phyloP scores from a whole-genome alignment of 1,140 invertebrate species.

The Zophobas atratus region DNA sequence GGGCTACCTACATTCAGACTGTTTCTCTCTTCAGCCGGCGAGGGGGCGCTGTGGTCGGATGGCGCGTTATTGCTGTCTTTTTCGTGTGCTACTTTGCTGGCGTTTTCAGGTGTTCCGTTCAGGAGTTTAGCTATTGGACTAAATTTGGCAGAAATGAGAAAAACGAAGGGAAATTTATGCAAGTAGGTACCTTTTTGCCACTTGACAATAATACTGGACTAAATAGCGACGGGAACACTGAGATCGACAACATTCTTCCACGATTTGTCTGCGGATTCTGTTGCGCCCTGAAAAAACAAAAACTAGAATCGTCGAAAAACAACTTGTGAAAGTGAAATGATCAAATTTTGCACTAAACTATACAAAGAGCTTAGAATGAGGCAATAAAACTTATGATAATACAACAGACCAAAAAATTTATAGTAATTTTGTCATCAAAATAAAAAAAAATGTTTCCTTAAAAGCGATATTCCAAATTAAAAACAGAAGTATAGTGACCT shows the following conservation, averaged over 20 bases:
- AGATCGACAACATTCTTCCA: constrained; percentile 31
- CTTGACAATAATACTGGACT: constrained; percentile 31
- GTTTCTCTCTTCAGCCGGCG: background rate
- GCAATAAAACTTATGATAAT: too few species aligned
- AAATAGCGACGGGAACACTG: constrained; percentile 24
- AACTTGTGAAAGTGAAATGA: too few species aligned
- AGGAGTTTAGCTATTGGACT: constrained; percentile 8
- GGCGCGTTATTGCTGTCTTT: too few species aligned
- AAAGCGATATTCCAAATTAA: too few species aligned
- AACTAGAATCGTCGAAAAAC: too few species aligned
- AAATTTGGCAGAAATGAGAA: background rate
- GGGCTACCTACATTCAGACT: constrained; percentile 20
- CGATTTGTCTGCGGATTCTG: constrained; percentile 26
- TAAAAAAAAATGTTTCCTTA: too few species aligned
- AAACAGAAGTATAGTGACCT: too few species aligned
- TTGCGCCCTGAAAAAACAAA: constrained; percentile 13
- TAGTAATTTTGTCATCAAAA: too few species aligned
- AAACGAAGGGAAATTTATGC: background rate
- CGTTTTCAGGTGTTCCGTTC: constrained; percentile 5
- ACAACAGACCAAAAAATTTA: too few species aligned
- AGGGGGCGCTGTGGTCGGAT: background rate
- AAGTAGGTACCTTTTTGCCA: constrained; percentile 12
- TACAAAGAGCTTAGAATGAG: too few species aligned
- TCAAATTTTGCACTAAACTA: too few species aligned
- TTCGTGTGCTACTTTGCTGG: constrained; percentile 11